Evolutionary conservation across 2,888 invertebrate genomes (phyloP).

Genomic region (Drosophila phalerata): DNA sequence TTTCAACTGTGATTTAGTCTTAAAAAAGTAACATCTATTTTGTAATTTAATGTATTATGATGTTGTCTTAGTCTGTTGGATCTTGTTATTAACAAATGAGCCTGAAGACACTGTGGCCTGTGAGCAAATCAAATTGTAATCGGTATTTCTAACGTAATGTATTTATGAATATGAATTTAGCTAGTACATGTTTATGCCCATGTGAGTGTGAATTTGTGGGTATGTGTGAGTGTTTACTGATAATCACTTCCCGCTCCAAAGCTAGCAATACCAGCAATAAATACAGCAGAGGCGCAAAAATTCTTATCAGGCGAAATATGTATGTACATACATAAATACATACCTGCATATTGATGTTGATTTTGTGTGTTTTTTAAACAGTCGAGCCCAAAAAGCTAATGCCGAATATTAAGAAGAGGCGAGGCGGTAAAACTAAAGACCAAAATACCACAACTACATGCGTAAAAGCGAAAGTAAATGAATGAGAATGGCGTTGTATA

Average conservation of each 20-base stretch:
- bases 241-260: slow-evolving; percentile 29
- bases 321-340: not conserved
- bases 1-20: not conserved
- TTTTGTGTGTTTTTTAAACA: slow-evolving; percentile 1
- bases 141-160: slow-evolving; percentile 62
- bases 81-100: slow-evolving; percentile 1
- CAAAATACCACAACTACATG: slow-evolving; percentile 62
- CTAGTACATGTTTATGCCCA: slow-evolving; percentile 7
- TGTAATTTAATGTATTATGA: too few relatives aligned
- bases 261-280: slow-evolving; percentile 19
- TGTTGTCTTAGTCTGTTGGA: not conserved
- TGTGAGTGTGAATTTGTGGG: slow-evolving; percentile 6
- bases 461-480: slow-evolving; percentile 33
- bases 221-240: slow-evolving; percentile 26
- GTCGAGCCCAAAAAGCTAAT: slow-evolving; percentile 29
- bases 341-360: not conserved
- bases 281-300: slow-evolving; percentile 37
- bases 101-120: slow-evolving; percentile 51
- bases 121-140: slow-evolving; percentile 67
- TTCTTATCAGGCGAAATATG: slow-evolving; percentile 45
- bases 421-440: slow-evolving; percentile 33
- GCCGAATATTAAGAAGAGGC: slow-evolving; percentile 23
- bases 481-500: slow-evolving; percentile 5
- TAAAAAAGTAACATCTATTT: not conserved
- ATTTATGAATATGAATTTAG: slow-evolving; percentile 57